Percentiles rank a stretch among this genome's conserved stretches.
Conservation (phyloP, 2,888 invertebrate genomes). For the Prenolepis imparis region DNA sequence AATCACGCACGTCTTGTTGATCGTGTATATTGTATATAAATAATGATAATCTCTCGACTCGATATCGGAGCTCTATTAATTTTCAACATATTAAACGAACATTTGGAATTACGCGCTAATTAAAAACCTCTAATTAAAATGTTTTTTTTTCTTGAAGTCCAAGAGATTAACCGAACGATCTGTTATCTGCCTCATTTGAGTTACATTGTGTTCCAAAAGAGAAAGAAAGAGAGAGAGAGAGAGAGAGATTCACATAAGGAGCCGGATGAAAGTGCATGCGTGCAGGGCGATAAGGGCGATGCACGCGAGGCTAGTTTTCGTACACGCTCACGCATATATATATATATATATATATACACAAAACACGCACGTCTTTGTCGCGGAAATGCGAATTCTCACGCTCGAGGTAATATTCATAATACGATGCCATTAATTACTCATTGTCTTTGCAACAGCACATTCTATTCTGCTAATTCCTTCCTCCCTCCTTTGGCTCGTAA, state of each 20-base stretch:
- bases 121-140: conserved; percentile 10
- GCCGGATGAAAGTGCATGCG: conserved; percentile 68
- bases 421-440: conserved; percentile 83
- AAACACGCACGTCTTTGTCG: conserved; percentile 62
- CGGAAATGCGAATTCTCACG: conserved; percentile 85
- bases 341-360: too few species aligned
- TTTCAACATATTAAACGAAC: not conserved
- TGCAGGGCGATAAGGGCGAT: conserved; percentile 53
- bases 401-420: conserved; percentile 84
- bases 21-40: too few species aligned
- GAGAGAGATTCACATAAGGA: conserved; percentile 29
- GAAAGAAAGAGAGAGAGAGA: too few species aligned
- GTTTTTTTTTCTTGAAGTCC: not conserved
- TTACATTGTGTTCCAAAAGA: conserved; percentile 13
- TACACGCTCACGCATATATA: too few species aligned
- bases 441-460: conserved; percentile 78
- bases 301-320: conserved; percentile 72
- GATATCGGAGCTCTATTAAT: not conserved
- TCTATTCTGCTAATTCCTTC: conserved; percentile 29
- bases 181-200: conserved; percentile 1
- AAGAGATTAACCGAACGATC: conserved; percentile 12
- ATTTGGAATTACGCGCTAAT: conserved; percentile 12
- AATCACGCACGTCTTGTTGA: conserved; percentile 15
- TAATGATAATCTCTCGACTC: not conserved
- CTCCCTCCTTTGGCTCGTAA: not conserved